Base-by-base conservation (phyloP, 2,797 vertebrate species). In the Lepidocolaptes lacrymiger region DNA sequence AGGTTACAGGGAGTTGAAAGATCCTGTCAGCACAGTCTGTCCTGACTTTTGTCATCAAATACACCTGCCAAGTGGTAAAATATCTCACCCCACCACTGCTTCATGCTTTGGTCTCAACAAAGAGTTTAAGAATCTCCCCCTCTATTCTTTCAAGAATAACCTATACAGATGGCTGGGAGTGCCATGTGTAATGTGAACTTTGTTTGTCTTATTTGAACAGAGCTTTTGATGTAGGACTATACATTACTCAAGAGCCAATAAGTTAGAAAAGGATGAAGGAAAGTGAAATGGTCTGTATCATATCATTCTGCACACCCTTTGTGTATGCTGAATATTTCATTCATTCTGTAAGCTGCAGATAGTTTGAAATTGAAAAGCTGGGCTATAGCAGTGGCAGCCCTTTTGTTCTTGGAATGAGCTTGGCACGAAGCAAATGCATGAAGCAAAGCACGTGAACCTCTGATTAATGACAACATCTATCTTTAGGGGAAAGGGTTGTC, bases 371-470 rank as follows among this genome's bases (percentile, higher is more conserved):
- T 69, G 84, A 88, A 94, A 91, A 91, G 48, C 44, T 54, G 41
- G 81, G 36, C 71, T 87, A 49, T 56, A 82, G n/a, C 78, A 79
- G 63, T 69, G 78, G 85, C 94, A 92, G 44, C 51, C 48, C 75
- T 91, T 96, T 95, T 88, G 87, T 92, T 96, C 93, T 44, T 79
- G 56, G 72, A 80, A 85, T 61, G 64, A 88, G 85, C 48, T 80
- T 41, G 63, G 52, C 28, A 44, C 11, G 44, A 44, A 44, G 44
- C 44, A 21, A 44, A 44, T 44, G 44, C 44, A 44, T 80, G 63
- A 80, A 92, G 89, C 87, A 80, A 77, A 89, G 72, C 68, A 59
- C 55, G 52, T 3, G 3, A 89, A 63, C 48, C 36, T 52, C 48
- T 91, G 89, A 94, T 80, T 91, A 94, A 92, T 85, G 64, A 52